Percentiles rank a stretch among this genome's conserved stretches.
Conservation (phyloP, 2,797 vertebrate genomes). For the Mastacembelus armatus region DNA sequence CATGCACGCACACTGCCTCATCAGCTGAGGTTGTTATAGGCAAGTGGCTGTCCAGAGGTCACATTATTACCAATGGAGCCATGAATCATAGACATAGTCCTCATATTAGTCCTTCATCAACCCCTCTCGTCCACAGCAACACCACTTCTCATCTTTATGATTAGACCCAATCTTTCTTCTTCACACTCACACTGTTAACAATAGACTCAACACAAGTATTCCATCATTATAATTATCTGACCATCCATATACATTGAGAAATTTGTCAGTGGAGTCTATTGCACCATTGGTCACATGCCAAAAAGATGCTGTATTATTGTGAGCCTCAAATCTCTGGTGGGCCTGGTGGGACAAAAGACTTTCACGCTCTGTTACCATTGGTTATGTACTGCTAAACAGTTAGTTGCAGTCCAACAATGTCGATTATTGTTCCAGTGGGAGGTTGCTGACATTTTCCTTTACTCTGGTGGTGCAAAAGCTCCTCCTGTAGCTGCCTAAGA, state of each 20-base stretch:
- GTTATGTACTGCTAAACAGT: slow-evolving; percentile 78
- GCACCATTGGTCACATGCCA: slow-evolving; percentile 53
- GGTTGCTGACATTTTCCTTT: slow-evolving; percentile 58
- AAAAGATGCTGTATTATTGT: slow-evolving; percentile 55
- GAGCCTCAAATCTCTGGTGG: slow-evolving; percentile 26
- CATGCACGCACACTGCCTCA: slow-evolving; percentile 33
- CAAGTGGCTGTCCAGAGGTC: slow-evolving; percentile 63
- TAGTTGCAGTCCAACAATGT: slow-evolving; percentile 67
- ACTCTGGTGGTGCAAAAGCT: slow-evolving; percentile 21
- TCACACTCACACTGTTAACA: slow-evolving; percentile 42
- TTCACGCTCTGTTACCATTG: slow-evolving; percentile 77
- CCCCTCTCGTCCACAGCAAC: slow-evolving; percentile 68
- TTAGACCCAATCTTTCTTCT: slow-evolving; percentile 54
- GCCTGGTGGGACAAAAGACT: slow-evolving; percentile 68
- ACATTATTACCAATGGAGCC: slow-evolving; percentile 69
- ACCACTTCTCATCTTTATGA: slow-evolving; percentile 67
- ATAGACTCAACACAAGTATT: slow-evolving; percentile 44
- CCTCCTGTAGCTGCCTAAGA: slow-evolving; percentile 32
- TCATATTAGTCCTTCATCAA: slow-evolving; percentile 68
- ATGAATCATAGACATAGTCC: slow-evolving; percentile 70
- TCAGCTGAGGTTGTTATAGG: slow-evolving; percentile 58
- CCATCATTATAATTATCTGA: slow-evolving; percentile 75
- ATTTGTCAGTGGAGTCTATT: slow-evolving; percentile 64
- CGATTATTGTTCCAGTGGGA: slow-evolving; percentile 51
- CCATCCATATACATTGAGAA: slow-evolving; percentile 69